A percentile compares a stretch with the other conserved stretches of the same genome.
Conservation (phyloP, 2,797 vertebrate genomes). For the Acipenser transmontanus region DNA sequence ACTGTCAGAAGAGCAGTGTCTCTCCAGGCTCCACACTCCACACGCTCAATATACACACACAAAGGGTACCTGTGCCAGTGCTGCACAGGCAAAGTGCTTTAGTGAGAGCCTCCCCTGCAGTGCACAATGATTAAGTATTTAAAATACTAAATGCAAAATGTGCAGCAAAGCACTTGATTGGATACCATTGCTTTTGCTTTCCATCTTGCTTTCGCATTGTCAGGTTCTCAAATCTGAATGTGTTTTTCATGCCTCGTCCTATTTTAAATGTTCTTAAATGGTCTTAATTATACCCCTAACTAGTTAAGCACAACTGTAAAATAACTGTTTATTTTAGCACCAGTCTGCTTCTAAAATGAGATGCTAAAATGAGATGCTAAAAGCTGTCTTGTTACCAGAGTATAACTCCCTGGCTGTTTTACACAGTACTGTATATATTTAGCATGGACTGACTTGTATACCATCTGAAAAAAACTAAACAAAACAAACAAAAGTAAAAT, state of each 20-base stretch:
- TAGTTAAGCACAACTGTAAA: constrained; percentile 15
- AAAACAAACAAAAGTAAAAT: no score
- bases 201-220: constrained; percentile 7
- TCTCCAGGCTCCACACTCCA: neutral
- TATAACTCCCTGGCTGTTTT: no score
- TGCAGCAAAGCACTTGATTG: constrained; percentile 15
- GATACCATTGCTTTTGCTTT: neutral
- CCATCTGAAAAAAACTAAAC: no score
- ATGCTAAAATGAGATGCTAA: no score
- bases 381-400: no score
- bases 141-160: constrained; percentile 10
- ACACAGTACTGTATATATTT: no score
- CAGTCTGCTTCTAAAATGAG: no score
- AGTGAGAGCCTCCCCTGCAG: constrained; percentile 12
- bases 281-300: constrained; percentile 18
- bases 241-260: constrained; percentile 12
- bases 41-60: no score
- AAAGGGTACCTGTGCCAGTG: neutral
- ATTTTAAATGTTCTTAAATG: constrained; percentile 14
- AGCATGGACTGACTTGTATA: no score
- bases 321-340: constrained; percentile 3
- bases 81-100: neutral
- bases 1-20: neutral
- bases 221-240: constrained; percentile 7
- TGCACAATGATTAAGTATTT: constrained; percentile 27